phyloP scores from a whole-genome alignment of 2,797 vertebrate genomes.

The Lepilemur ruficaudatus region DNA sequence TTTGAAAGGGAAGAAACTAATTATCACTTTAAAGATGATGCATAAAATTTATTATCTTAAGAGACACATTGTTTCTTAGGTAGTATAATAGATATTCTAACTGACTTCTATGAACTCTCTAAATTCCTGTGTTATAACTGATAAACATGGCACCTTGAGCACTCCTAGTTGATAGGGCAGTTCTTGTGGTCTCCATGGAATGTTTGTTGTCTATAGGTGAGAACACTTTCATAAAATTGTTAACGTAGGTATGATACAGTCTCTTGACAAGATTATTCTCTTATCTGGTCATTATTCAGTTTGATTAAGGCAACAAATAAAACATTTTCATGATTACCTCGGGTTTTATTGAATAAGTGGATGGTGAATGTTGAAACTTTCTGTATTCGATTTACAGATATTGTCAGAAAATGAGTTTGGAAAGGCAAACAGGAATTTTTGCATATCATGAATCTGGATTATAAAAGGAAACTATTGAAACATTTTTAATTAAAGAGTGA shows the following conservation, averaged over 20 bases:
- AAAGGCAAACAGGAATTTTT: neutral
- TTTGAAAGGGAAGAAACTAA: neutral
- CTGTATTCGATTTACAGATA: neutral
- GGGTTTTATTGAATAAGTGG: neutral
- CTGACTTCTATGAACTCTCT: neutral
- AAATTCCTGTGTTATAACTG: neutral
- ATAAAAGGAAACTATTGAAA: neutral
- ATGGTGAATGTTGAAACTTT: neutral
- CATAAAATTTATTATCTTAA: neutral
- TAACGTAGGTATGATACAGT: neutral
- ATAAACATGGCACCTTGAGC: neutral
- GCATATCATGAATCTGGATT: neutral
- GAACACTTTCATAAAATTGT: neutral
- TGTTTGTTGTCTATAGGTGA: neutral
- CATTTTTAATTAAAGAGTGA: neutral
- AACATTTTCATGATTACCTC: neutral
- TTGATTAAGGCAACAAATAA: neutral
- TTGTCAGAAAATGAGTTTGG: neutral
- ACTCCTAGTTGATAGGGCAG: neutral
- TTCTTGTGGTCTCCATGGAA: neutral
- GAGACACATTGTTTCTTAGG: neutral
- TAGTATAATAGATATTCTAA: neutral
- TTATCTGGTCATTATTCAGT: neutral
- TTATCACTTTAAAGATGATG: neutral
- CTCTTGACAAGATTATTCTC: neutral